These are phyloP conservation scores for Hanleya hanleyi DNA, from an alignment of 2,888 invertebrate species.

Conservation along the genomic window DNA sequence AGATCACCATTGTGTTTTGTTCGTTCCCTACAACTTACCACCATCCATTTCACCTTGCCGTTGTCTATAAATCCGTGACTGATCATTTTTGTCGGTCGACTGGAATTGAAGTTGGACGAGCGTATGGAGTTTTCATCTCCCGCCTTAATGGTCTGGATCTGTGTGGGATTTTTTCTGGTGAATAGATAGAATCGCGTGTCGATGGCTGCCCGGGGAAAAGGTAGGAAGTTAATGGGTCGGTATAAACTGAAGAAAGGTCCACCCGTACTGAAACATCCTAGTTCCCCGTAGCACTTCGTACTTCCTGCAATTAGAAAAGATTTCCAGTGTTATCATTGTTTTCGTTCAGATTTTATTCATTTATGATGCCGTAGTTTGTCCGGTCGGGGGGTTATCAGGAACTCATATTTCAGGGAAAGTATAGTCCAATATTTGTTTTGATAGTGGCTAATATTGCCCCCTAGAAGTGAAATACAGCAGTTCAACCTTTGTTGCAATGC, in stretches of 20 bases:
- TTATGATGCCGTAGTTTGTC: too few relatives aligned
- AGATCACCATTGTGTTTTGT: too few relatives aligned
- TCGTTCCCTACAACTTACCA: too few relatives aligned
- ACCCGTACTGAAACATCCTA: conserved; percentile 94
- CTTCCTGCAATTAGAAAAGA: background rate
- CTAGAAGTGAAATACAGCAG: too few relatives aligned
- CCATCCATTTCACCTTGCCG: conserved; percentile 51
- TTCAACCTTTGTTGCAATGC: too few relatives aligned
- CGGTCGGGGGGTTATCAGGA: too few relatives aligned
- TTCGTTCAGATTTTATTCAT: too few relatives aligned
- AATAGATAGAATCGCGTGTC: conserved; percentile 40
- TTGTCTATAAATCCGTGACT: conserved; percentile 57
- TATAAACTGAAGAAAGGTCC: conserved; percentile 80
- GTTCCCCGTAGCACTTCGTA: conserved; percentile 87
- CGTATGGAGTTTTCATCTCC: conserved; percentile 38
- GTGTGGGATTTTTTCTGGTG: conserved; percentile 24
- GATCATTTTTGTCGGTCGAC: conserved; percentile 48
- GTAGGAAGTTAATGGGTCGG: conserved; percentile 54
- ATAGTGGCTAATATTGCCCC: too few relatives aligned
- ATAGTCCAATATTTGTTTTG: too few relatives aligned
- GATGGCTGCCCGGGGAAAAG: conserved; percentile 31
- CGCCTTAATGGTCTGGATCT: conserved; percentile 34
- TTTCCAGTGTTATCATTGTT: too few relatives aligned
- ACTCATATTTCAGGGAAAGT: too few relatives aligned
- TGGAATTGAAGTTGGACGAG: conserved; percentile 42